Evolutionary conservation across 2,113 vertebrate species (phyloP).

Genomic region (Maccullochella peelii): DNA sequence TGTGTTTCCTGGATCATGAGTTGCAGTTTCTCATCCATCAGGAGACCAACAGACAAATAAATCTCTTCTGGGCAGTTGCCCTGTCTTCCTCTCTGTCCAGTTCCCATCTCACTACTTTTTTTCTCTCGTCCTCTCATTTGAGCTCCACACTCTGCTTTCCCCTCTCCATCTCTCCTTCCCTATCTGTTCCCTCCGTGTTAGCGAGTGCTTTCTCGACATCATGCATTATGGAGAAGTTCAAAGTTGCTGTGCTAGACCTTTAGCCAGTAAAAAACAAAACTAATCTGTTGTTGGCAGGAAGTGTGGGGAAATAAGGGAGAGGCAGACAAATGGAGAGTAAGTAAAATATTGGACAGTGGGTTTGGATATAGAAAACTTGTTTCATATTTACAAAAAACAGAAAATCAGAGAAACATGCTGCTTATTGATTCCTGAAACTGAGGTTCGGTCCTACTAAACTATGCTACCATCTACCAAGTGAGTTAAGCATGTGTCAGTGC

Average conservation of each 20-base stretch:
- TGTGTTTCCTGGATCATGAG: conserved; percentile 21
- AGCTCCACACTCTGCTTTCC: conserved; percentile 5
- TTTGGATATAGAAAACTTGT: neutral
- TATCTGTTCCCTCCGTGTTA: neutral
- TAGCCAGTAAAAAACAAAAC: neutral
- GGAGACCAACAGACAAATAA: conserved; percentile 17
- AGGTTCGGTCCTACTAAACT: no score
- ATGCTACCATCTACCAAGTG: neutral
- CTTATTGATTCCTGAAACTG: neutral
- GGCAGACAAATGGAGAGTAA: neutral
- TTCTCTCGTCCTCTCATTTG: conserved; percentile 7
- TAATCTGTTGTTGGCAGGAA: conserved; percentile 17
- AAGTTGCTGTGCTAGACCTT: conserved; percentile 19
- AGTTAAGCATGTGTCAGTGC: neutral
- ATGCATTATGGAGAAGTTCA: conserved; percentile 36
- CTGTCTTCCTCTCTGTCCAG: neutral
- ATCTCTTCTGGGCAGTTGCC: conserved; percentile 11
- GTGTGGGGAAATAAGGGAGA: neutral
- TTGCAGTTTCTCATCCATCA: conserved; percentile 27
- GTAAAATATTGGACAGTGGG: neutral
- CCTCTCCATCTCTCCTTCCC: neutral
- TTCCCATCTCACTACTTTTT: neutral
- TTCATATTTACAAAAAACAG: neutral
- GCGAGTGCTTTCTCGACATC: neutral
- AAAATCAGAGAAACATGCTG: neutral